phyloP scores from a whole-genome alignment of 37 sponge, comb jelly and placozoan genomes.

The Cladorhizidae sp. region DNA sequence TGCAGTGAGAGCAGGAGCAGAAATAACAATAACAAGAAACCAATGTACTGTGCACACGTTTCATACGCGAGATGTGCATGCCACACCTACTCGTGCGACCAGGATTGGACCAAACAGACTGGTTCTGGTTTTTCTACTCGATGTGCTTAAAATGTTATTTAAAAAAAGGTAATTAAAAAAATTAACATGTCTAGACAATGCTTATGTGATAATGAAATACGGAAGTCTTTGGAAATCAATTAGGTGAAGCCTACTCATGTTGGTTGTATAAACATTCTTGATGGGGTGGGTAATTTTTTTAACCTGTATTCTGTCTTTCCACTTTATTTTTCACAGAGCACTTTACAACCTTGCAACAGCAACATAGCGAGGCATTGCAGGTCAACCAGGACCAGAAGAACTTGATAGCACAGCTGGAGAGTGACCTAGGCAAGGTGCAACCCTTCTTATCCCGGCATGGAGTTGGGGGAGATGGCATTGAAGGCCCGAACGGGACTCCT shows the following conservation, averaged over 20 bases:
- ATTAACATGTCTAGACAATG: too few relatives aligned
- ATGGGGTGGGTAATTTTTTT: background rate
- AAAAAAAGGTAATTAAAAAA: too few relatives aligned
- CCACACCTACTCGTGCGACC: too few relatives aligned
- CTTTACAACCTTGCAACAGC: constrained; percentile 44
- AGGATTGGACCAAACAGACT: too few relatives aligned
- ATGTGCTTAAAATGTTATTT: too few relatives aligned
- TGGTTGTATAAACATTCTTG: background rate
- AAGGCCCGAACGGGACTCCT: constrained; percentile 33
- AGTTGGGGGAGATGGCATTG: constrained; percentile 12
- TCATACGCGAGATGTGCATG: too few relatives aligned
- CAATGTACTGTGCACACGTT: too few relatives aligned
- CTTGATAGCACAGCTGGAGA: constrained; percentile 86
- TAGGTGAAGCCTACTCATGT: background rate
- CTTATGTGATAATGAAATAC: too few relatives aligned
- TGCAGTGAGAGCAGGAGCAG: too few relatives aligned
- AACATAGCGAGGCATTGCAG: constrained; percentile 41
- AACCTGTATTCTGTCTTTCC: background rate
- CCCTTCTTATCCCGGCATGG: constrained; percentile 47
- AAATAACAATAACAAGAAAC: too few relatives aligned
- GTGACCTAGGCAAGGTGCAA: constrained; percentile 69
- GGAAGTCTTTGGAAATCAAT: too few relatives aligned
- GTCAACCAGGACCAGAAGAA: constrained; percentile 43
- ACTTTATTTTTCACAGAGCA: constrained; percentile 27
- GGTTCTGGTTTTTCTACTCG: too few relatives aligned